A percentile compares a stretch with the other conserved stretches of the same genome.
Evolutionary conservation across 2,888 invertebrate genomes (phyloP).

Genomic region (Ochlodes sylvanus): DNA sequence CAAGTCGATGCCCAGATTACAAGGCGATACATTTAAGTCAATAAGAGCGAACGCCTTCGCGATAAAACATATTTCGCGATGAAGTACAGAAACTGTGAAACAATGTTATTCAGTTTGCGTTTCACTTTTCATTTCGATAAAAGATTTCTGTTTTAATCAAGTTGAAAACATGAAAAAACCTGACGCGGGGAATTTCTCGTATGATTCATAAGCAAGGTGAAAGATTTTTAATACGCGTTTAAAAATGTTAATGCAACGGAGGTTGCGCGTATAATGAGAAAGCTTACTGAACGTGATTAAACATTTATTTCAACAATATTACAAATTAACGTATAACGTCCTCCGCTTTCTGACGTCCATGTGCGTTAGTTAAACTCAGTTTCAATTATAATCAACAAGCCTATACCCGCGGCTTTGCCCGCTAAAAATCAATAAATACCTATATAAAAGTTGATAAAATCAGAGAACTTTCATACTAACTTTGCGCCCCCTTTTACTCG

Average conservation of each 20-base stretch:
- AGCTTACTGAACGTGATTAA: neutral
- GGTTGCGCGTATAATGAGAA: neutral
- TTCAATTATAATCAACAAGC: no score
- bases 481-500: no score
- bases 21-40: conserved; percentile 15
- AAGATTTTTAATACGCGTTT: neutral
- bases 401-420: no score
- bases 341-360: no score
- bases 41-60: conserved; percentile 14
- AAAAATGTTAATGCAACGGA: neutral
- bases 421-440: no score
- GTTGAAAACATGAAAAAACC: conserved; percentile 18
- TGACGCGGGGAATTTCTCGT: neutral
- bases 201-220: neutral
- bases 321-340: no score
- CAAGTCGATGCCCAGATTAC: conserved; percentile 4
- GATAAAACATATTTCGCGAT: conserved; percentile 20
- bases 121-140: conserved; percentile 12
- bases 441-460: no score
- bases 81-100: neutral
- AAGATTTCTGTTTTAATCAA: conserved; percentile 23
- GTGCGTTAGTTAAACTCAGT: no score
- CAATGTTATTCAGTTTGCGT: conserved; percentile 1
- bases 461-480: no score
- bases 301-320: no score